Percentiles rank a stretch among this genome's conserved stretches.
Conservation (phyloP, 37 sponge, comb jelly and placozoan species). For the Halisarca cf. caerulea region DNA sequence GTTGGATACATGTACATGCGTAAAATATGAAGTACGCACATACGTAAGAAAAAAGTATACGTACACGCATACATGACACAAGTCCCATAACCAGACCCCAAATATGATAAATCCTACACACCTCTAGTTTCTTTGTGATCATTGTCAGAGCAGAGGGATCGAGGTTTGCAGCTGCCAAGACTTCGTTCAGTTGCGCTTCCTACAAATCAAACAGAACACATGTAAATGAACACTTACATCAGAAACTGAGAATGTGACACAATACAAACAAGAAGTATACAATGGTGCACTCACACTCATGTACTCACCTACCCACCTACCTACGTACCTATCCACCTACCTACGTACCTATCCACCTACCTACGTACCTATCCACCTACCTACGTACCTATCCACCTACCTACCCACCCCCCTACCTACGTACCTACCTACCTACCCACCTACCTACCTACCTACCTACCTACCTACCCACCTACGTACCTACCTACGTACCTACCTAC, state of each 20-base stretch:
- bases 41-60: no score
- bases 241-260: background rate
- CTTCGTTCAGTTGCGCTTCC: constrained; percentile 98
- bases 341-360: no score
- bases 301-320: background rate
- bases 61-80: no score
- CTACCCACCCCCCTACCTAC: no score
- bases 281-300: background rate
- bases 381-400: no score
- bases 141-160: constrained; percentile 94
- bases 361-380: no score
- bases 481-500: no score
- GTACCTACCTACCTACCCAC: no score
- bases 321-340: background rate
- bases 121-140: constrained; percentile 97
- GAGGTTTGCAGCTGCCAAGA: constrained; percentile 92
- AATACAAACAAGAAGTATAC: background rate
- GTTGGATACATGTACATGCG: background rate
- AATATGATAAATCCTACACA: no score
- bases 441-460: no score
- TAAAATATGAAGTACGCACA: background rate
- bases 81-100: no score
- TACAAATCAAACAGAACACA: background rate
- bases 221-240: background rate
- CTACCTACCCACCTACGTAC: no score